Evolutionary conservation across 2,113 vertebrate species (phyloP).

Genomic region (Natator depressus): DNA sequence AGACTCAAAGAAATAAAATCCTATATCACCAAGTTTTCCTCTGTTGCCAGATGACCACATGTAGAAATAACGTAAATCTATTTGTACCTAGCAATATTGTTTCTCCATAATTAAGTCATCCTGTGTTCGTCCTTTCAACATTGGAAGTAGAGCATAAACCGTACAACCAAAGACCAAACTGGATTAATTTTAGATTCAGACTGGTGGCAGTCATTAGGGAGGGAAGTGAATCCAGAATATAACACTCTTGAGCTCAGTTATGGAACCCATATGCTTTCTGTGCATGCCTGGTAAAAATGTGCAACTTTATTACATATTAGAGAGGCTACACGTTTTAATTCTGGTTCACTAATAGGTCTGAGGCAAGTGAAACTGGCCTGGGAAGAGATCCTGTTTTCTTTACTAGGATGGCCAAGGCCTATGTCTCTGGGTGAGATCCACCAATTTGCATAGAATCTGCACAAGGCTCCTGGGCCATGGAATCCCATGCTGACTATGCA

Average conservation of each 20-base stretch:
- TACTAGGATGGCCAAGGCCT: neutral
- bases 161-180: neutral
- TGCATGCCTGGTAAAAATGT: neutral
- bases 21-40: neutral
- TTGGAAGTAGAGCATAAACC: neutral
- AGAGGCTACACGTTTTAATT: constrained; percentile 25
- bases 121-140: constrained; percentile 9
- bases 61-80: neutral
- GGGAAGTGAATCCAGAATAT: constrained; percentile 35
- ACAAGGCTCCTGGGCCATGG: neutral
- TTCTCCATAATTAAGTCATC: constrained; percentile 47
- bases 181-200: neutral
- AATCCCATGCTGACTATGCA: neutral
- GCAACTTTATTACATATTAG: constrained; percentile 26
- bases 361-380: neutral
- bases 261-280: neutral
- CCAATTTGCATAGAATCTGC: neutral
- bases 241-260: constrained; percentile 37
- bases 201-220: constrained; percentile 7
- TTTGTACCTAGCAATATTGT: neutral
- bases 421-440: neutral
- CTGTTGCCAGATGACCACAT: neutral
- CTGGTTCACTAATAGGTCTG: constrained; percentile 40
- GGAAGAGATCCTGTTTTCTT: neutral
- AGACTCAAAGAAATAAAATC: neutral